Evolutionary conservation across 2,113 vertebrate species (phyloP).

Genomic region (Ciconia boyciana): DNA sequence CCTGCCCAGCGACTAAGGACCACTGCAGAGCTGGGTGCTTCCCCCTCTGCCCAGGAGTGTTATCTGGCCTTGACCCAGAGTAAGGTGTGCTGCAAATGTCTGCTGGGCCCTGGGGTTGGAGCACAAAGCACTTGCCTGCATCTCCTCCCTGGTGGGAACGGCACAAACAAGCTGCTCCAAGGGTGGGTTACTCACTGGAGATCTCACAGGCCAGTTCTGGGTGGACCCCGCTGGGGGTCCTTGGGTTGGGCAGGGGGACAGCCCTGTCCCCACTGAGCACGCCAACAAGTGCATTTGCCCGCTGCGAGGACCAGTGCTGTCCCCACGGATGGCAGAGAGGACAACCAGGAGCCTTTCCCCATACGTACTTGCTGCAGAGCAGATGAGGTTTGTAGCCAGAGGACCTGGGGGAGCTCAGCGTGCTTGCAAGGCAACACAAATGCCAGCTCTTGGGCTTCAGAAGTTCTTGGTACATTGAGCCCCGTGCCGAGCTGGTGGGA

Average conservation of each 20-base stretch:
- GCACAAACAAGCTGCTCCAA: neutral
- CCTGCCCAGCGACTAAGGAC: neutral
- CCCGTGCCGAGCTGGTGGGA: neutral
- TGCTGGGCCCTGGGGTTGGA: rapidly evolving
- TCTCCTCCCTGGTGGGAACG: neutral
- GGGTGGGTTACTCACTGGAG: neutral
- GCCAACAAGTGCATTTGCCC: neutral
- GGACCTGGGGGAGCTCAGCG: neutral
- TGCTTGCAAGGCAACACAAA: neutral
- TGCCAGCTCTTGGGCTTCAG: neutral
- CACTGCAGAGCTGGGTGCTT: neutral
- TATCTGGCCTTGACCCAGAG: neutral
- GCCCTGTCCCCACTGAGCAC: neutral
- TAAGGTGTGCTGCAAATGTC: neutral
- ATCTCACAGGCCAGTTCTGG: neutral
- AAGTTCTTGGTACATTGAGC: neutral
- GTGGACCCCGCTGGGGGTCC: rapidly evolving
- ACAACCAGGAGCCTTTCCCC: neutral
- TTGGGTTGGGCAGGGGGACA: neutral
- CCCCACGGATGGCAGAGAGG: neutral
- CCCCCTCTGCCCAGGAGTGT: rapidly evolving
- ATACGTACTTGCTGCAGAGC: neutral
- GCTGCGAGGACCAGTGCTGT: neutral
- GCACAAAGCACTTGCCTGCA: neutral
- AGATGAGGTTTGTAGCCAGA: neutral